These are phyloP conservation scores for Paramormyrops kingsleyae DNA, from an alignment of 2,113 vertebrate genomes.

Conservation along the genomic window DNA sequence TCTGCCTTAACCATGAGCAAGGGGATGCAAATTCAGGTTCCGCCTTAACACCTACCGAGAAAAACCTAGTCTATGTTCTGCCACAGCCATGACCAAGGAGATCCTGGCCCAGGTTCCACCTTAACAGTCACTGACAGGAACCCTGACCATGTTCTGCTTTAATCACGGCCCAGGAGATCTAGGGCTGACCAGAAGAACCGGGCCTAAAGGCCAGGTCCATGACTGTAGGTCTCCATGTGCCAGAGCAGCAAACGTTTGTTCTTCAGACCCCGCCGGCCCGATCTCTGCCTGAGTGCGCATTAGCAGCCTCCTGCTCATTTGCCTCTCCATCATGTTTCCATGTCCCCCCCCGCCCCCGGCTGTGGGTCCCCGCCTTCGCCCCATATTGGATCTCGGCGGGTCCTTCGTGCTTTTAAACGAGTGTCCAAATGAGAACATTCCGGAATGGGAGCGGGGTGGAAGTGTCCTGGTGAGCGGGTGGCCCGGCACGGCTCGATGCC, in stretches of 20 bases:
- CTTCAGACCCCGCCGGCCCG: not conserved
- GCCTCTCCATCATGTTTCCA: constrained; percentile 15
- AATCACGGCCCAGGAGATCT: not conserved
- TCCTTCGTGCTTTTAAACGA: constrained; percentile 68
- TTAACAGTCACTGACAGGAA: not conserved
- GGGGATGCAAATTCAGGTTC: not conserved
- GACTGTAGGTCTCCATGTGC: not conserved
- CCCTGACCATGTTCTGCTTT: not conserved
- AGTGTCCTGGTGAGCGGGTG: constrained; percentile 1
- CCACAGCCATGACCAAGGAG: not conserved
- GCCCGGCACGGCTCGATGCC: constrained; percentile 24
- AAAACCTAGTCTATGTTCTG: too few relatives aligned
- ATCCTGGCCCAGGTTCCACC: not conserved
- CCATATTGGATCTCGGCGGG: constrained; percentile 76
- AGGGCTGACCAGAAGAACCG: not conserved
- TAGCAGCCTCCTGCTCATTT: not conserved
- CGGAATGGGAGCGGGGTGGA: constrained; percentile 15
- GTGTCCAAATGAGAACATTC: constrained; percentile 63
- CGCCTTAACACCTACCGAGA: not conserved
- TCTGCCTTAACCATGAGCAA: not conserved
- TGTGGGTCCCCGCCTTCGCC: constrained; percentile 62
- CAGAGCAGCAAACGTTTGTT: not conserved
- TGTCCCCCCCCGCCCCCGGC: constrained; percentile 35
- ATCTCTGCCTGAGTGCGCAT: not conserved
- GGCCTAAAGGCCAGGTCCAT: not conserved